These are phyloP conservation scores for Diorhabda sublineata DNA, from an alignment of 1,140 invertebrate genomes.

Conservation along the genomic window DNA sequence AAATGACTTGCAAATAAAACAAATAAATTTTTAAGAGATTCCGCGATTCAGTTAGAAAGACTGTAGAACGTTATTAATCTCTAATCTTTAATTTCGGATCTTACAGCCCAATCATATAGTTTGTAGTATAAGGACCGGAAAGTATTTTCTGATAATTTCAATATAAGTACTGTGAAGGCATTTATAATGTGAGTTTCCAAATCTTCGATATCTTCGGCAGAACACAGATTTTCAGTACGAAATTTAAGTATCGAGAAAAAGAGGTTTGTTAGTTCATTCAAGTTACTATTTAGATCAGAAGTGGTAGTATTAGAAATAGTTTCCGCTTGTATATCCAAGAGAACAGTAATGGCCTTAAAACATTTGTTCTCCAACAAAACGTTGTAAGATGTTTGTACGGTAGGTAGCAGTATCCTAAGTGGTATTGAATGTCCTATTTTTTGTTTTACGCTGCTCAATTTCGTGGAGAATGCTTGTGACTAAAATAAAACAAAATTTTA, in stretches of 20 bases:
- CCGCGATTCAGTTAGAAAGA: conserved; percentile 70
- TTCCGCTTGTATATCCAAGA: conserved; percentile 72
- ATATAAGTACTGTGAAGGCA: conserved; percentile 68
- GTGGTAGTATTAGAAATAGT: conserved; percentile 57
- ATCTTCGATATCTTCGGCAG: conserved; percentile 45
- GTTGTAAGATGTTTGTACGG: conserved; percentile 63
- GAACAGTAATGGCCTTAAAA: conserved; percentile 59
- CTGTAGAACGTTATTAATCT: conserved; percentile 56
- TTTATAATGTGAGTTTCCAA: conserved; percentile 72
- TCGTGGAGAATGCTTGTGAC: conserved; percentile 52
- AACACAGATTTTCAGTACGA: conserved; percentile 48
- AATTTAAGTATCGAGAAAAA: conserved; percentile 75
- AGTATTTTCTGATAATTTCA: conserved; percentile 82
- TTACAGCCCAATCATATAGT: conserved; percentile 79
- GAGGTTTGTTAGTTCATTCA: conserved; percentile 65
- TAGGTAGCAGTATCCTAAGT: conserved; percentile 71
- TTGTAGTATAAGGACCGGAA: conserved; percentile 86
- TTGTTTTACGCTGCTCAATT: conserved; percentile 58
- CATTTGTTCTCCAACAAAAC: conserved; percentile 56
- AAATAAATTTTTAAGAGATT: conserved; percentile 82
- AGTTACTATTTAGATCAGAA: conserved; percentile 59
- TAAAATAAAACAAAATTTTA: background rate
- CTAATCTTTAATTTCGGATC: conserved; percentile 55
- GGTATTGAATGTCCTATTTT: conserved; percentile 68
- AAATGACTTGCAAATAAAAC: conserved; percentile 84